Evolutionary conservation across 2,113 vertebrate species (phyloP), one percentile per base, ranked within the genome.

Genomic region (Oncorhynchus kisutch): DNA sequence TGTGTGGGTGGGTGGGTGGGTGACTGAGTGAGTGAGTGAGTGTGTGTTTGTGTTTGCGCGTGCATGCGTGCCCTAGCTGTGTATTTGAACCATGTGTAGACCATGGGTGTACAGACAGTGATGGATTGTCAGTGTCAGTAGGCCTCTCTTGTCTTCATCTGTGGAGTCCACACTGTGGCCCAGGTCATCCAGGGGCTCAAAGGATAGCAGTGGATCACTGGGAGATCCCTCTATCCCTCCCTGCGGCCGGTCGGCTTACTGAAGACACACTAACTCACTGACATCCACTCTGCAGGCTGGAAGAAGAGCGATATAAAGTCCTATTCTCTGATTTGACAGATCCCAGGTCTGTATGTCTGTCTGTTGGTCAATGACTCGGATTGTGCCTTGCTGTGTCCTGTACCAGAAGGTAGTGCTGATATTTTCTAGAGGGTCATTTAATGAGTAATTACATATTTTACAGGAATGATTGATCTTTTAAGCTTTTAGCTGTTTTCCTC

Each of bases 111-210:
- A 78, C 76, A 84, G 77, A 79, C 76, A 84, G 77, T 89, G 88
- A 91, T 87, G 84, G 22, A 91, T 87, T 68, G 85, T 22, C 70
- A 49, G 65, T 85, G 81, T 82, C 83, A 64, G 66, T 39, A 78
- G 81, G 84, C 79, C 84, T 82, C 85, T 74, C n/a, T 67, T 78
- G 86, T 87, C 80, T 87, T 90, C 88, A 87, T 89, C 88, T 27
- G 65, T 45, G 39, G 81, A 82, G 79, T 85, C 86, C 84, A 45
- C 39, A 45, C 39, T 45, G 39, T 11, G 39, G 39, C 9, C 39
- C 69, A 57, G 88, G 90, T 90, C 88, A 89, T 86, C 79, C 73
- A 65, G 69, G 79, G 84, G 88, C 91, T 91, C 90, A 91, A 89
- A 90, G 84, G 88, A 87, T 90, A 77, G 3, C 18, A 76, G 59